A percentile compares a stretch with the other conserved stretches of the same genome.
Conservation (phyloP, 2,113 vertebrate genomes). For the Mirounga angustirostris region DNA sequence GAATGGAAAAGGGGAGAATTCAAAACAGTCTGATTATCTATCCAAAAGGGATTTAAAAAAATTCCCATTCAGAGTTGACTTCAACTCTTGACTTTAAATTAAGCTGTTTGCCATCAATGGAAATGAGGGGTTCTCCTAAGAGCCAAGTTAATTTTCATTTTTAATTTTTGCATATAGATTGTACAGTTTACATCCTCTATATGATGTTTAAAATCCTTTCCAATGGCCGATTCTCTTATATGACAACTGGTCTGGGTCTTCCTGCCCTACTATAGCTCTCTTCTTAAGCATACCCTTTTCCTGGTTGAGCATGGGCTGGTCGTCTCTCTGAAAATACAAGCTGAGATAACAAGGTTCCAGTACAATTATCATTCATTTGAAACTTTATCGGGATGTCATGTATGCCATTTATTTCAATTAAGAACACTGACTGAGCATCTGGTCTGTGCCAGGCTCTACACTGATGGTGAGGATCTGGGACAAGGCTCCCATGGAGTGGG, state of each 20-base stretch:
- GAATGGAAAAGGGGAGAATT: neutral
- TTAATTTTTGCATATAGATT: neutral
- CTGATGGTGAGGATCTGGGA: neutral
- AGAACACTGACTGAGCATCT: neutral
- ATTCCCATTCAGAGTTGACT: neutral
- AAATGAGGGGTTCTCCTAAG: neutral
- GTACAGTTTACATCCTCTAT: neutral
- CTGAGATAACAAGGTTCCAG: neutral
- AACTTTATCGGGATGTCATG: neutral
- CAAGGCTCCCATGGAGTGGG: neutral
- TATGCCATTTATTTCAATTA: neutral
- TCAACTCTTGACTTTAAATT: neutral
- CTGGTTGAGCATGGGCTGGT: neutral
- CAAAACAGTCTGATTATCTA: neutral
- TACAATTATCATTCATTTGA: neutral
- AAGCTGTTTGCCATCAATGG: neutral
- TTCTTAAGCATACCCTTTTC: neutral
- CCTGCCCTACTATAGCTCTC: neutral
- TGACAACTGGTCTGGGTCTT: neutral
- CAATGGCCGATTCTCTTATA: neutral
- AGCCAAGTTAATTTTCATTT: neutral
- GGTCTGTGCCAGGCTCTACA: neutral
- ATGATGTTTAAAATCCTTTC: slow-evolving; percentile 9
- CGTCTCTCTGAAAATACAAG: neutral
- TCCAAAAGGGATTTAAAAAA: neutral